These are phyloP conservation scores for Parambassis ranga DNA, from an alignment of 2,797 vertebrate genomes.

Conservation along the genomic window DNA sequence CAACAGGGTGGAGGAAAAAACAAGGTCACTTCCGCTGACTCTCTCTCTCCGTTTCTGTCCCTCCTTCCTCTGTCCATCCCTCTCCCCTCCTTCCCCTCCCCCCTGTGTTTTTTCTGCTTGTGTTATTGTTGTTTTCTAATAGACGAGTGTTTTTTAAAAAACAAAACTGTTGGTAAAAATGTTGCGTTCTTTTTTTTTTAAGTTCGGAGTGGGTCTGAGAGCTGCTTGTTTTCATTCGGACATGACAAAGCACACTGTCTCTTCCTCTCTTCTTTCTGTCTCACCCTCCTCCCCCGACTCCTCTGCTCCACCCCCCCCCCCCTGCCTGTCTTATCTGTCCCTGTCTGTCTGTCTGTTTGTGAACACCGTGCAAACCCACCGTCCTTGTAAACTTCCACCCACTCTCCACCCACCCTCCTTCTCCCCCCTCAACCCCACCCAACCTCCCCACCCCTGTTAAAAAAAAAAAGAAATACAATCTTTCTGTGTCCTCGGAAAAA, in stretches of 20 bases:
- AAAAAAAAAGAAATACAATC: conserved; percentile 61
- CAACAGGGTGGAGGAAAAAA: conserved; percentile 8
- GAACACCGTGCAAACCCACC: conserved; percentile 64
- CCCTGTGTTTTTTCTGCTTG: conserved; percentile 33
- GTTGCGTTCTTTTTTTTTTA: conserved; percentile 34
- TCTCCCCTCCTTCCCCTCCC: neutral
- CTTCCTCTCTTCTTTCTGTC: conserved; percentile 1
- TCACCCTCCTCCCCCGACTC: neutral
- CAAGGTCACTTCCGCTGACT: conserved; percentile 21
- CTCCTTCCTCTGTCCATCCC: neutral
- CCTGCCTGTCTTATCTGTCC: conserved; percentile 49
- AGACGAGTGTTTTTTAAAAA: conserved; percentile 57
- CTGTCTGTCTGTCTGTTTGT: conserved; percentile 65
- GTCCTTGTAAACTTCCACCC: conserved; percentile 47
- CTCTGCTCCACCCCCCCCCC: neutral
- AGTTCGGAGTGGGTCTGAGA: conserved; percentile 63
- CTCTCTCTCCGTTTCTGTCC: neutral
- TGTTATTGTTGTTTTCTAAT: conserved; percentile 65
- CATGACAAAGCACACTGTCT: conserved; percentile 76
- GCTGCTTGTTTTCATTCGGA: conserved; percentile 71
- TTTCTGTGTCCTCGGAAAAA: conserved; percentile 83
- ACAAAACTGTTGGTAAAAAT: conserved; percentile 36
- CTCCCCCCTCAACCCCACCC: neutral
- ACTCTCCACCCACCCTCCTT: conserved; percentile 15
- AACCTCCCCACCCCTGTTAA: conserved; percentile 14